Base-by-base conservation (phyloP, 2,888 invertebrate species). In the Merodon equestris region DNA sequence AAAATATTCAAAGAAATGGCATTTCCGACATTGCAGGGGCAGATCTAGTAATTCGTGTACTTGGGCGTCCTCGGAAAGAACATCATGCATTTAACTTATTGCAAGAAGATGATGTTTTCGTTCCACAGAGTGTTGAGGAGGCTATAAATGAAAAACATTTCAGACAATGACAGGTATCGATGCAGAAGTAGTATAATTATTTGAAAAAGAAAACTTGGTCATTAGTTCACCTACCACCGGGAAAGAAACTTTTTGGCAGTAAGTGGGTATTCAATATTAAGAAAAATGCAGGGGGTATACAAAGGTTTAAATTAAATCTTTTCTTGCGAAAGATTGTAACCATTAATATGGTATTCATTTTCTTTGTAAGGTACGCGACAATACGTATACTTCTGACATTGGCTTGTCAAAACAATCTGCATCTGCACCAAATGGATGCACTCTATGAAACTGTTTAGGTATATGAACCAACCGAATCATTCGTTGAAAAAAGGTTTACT, bases 171-270 rank as follows among this genome's bases (percentile, higher is more conserved):
- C 17, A 45, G 14, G 18, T 48, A 9, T 64, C 82, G 7, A 75
- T 81, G 81, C 56, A 71, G 19, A 53, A 56, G 14, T 72, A 81
- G 44, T 75, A 75, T 17, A 53, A 66, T 36, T 19, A 38, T 1
- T 17, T 61, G 3, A n/a, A 34, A 10, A 79, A 73, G 10, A n/a
- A 45, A 14, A 75, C 72, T 7, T 75, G 27, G 27, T 27, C 44
- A 56, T 40, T 77, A 19, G 61, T 50, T 18, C 45, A 77, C 1
- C 44, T 27, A 51, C 9, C 12, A 60, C 66, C 10, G 27, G 27
- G 27, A 27, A 7, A 27, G 27, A 27, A 27, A 7, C 27, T 7
- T 7, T 4, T 27, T 27, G 50, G 58, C 9, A 51, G 51, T 36
- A 60, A 71, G 40, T 71, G 60, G 66, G 71, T 72, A 1, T 64